Base-by-base conservation (phyloP, 2,797 vertebrate genomes). In the Parauchenoglanis ngamensis region DNA sequence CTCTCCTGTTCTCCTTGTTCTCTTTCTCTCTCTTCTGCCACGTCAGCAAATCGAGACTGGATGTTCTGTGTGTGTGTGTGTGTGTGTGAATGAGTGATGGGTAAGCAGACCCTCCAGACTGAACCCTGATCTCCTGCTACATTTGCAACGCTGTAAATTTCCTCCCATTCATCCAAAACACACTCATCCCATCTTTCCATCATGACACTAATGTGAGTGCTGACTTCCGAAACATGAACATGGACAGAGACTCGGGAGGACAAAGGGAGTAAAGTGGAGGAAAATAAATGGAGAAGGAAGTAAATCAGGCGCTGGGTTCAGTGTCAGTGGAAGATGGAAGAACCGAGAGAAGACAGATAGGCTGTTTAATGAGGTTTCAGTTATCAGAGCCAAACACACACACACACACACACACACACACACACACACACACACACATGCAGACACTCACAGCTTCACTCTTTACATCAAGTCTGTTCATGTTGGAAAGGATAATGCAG, bases 141-240 rank as follows among this genome's bases (percentile, higher is more conserved):
- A 89, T 89, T 90, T 91, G 86, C 68, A 52, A 90, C 87, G 76
- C 89, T 88, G 87, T 90, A 89, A 90, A 90, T 91, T 89, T 90
- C 82, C 82, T 86, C 86, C 84, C 65, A 73, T 89, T 49, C 86
- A 49, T 90, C 79, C 49, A 31, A 84, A 83, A 89, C 85, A 80
- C 56, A 76, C 87, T 85, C 77, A 86, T 59, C 83, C 56, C 86
- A 56, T 87, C 67, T 89, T 88, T 86, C 81, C 61, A 80, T 82
- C 72, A 28, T n/a, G 70, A 86, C 78, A 85, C 46, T 44, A 65
- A 85, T 83, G 59, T 73, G 79, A 57, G 57, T 23, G 52, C 68
- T 49, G 57, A 31, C 57, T 76, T 75, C 80, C 17, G 81, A 78
- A 82, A n/a, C 85, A 83, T 63, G 72, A 8, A 86, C 19, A 87